phyloP scores from a whole-genome alignment of 1,140 invertebrate genomes.

The Archegozetes longisetosus region DNA sequence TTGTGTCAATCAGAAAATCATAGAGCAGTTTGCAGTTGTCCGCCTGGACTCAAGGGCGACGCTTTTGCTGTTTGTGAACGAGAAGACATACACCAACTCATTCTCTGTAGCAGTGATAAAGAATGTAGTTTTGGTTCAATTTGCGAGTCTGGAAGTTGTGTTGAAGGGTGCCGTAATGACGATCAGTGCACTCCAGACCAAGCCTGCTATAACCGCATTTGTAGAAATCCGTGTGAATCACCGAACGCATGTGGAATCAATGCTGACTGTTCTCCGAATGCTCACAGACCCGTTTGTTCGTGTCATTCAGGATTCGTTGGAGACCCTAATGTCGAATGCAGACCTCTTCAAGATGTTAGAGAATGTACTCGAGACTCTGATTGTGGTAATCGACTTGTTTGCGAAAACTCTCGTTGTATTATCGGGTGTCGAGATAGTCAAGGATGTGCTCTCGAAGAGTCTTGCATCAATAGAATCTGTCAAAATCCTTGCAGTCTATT shows the following conservation, averaged over 20 bases:
- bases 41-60: slow-evolving; percentile 39
- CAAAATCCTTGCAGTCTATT: slow-evolving; percentile 24
- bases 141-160: slow-evolving; percentile 20
- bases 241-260: slow-evolving; percentile 19
- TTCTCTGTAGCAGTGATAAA: slow-evolving; percentile 18
- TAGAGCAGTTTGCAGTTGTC: slow-evolving; percentile 52
- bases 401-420: slow-evolving; percentile 20
- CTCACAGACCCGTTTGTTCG: slow-evolving; percentile 57
- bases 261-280: slow-evolving; percentile 48
- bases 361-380: slow-evolving; percentile 15
- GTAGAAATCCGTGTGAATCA: slow-evolving; percentile 42
- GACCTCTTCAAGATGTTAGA: slow-evolving; percentile 11
- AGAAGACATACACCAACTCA: slow-evolving; percentile 12
- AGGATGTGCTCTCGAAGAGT: slow-evolving; percentile 21
- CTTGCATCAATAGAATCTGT: slow-evolving; percentile 24
- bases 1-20: slow-evolving; percentile 57
- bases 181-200: slow-evolving; percentile 58
- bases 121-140: slow-evolving; percentile 22
- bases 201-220: slow-evolving; percentile 61
- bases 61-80: slow-evolving; percentile 19
- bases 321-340: slow-evolving; percentile 46
- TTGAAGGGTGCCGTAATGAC: slow-evolving; percentile 45
- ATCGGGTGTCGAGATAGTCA: slow-evolving; percentile 23
- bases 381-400: slow-evolving; percentile 21
- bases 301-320: slow-evolving; percentile 63